Evolutionary conservation across 2,888 invertebrate genomes (phyloP).

Genomic region (Chymomyza fuscimana): DNA sequence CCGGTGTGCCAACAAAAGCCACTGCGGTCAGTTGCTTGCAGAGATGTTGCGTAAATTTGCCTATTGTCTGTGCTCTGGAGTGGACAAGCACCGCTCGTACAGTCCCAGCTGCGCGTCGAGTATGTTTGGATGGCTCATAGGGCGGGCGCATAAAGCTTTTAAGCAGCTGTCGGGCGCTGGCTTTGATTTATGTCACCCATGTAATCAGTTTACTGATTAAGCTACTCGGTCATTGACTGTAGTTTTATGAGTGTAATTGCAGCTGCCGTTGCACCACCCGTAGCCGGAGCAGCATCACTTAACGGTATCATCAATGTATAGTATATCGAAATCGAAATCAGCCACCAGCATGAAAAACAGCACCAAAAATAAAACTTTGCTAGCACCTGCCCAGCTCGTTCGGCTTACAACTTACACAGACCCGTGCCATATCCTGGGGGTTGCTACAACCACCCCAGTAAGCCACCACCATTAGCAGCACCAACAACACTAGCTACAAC

Average conservation of each 20-base stretch:
- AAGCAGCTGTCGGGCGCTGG: constrained; percentile 25
- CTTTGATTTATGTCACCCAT: constrained; percentile 70
- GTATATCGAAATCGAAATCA: constrained; percentile 49
- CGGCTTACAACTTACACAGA: constrained; percentile 62
- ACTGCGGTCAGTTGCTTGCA: constrained; percentile 63
- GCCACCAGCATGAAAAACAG: constrained; percentile 53
- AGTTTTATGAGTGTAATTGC: constrained; percentile 28
- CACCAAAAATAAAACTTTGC: constrained; percentile 14
- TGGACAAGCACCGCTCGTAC: constrained; percentile 14
- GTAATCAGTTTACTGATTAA: constrained; percentile 68
- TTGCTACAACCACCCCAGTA: constrained; percentile 63
- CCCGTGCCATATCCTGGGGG: constrained; percentile 68
- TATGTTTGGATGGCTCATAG: constrained; percentile 44
- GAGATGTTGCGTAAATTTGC: constrained; percentile 68
- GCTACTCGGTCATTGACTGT: constrained; percentile 69
- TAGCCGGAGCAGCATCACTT: constrained; percentile 18
- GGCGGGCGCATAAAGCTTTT: constrained; percentile 28
- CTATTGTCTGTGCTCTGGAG: constrained; percentile 51
- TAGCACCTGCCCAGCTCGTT: constrained; percentile 62
- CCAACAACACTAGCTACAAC: constrained; percentile 18
- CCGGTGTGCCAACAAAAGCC: constrained; percentile 55
- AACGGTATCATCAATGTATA: constrained; percentile 31
- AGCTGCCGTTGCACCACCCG: constrained; percentile 51
- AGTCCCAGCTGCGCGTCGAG: constrained; percentile 60
- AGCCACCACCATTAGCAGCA: constrained; percentile 33